These are phyloP conservation scores for Agonopterix arenella DNA, from an alignment of 2,888 invertebrate species.

Conservation along the genomic window DNA sequence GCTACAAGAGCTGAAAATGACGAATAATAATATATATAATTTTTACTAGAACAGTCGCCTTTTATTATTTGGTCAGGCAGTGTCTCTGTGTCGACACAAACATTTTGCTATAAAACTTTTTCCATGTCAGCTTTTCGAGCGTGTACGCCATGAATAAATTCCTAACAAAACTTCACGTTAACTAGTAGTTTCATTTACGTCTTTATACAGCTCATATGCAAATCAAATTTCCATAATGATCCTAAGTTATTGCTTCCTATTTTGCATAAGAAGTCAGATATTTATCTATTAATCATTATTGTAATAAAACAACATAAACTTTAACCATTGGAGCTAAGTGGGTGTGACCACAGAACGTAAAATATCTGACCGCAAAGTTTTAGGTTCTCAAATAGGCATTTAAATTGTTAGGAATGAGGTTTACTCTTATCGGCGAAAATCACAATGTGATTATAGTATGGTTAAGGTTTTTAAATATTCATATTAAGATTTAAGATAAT, in stretches of 20 bases:
- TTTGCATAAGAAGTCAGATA: conserved; percentile 6
- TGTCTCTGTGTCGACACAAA: neutral
- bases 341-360: conserved; percentile 21
- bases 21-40: no score
- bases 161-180: neutral
- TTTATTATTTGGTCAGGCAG: no score
- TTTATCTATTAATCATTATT: conserved; percentile 8
- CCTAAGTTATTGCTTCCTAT: conserved; percentile 4
- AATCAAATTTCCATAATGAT: conserved; percentile 4
- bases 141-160: neutral
- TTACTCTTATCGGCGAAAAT: no score
- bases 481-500: no score
- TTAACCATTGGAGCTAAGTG: conserved; percentile 24
- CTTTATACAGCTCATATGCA: neutral
- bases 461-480: no score
- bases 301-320: conserved; percentile 24
- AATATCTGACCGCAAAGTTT: conserved; percentile 11
- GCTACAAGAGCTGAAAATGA: no score
- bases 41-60: no score
- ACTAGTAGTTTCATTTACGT: neutral
- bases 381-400: neutral
- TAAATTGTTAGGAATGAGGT: neutral
- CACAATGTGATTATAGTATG: no score
- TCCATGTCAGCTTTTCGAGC: conserved; percentile 7
- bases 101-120: conserved; percentile 6